phyloP scores from a whole-genome alignment of 2,888 invertebrate genomes.

The Augiades crinisus region DNA sequence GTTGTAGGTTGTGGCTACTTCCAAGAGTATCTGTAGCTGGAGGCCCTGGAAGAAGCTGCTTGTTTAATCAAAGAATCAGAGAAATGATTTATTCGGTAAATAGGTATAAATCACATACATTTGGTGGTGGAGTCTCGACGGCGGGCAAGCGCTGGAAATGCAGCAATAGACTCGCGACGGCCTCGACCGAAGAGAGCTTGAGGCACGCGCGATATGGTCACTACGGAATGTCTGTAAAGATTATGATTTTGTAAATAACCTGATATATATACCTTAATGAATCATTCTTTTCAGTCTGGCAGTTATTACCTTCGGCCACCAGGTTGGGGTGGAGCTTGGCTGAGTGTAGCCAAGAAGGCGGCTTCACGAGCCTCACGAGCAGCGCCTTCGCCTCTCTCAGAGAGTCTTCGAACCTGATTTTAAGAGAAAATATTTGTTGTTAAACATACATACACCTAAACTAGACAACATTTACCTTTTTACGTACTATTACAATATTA shows the following conservation, averaged over 20 bases:
- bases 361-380: slow-evolving; percentile 90
- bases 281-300: not conserved
- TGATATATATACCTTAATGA: not conserved
- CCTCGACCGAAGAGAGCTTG: slow-evolving; percentile 88
- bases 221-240: slow-evolving; percentile 87
- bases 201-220: slow-evolving; percentile 92
- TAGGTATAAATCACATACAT: slow-evolving; percentile 52
- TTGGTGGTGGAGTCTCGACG: slow-evolving; percentile 68
- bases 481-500: no score
- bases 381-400: slow-evolving; percentile 89
- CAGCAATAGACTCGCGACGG: slow-evolving; percentile 91
- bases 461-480: no score
- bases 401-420: slow-evolving; percentile 86
- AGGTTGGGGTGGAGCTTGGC: slow-evolving; percentile 87
- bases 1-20: slow-evolving; percentile 90
- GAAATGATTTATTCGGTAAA: not conserved
- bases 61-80: not conserved
- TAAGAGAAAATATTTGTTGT: not conserved
- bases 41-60: slow-evolving; percentile 73
- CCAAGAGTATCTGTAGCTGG: slow-evolving; percentile 87
- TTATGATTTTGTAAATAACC: not conserved
- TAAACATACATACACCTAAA: no score
- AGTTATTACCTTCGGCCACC: slow-evolving; percentile 84
- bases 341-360: slow-evolving; percentile 91
- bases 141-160: slow-evolving; percentile 83